Conservation (phyloP, 2,113 vertebrate genomes). For the Lycaon pictus region DNA sequence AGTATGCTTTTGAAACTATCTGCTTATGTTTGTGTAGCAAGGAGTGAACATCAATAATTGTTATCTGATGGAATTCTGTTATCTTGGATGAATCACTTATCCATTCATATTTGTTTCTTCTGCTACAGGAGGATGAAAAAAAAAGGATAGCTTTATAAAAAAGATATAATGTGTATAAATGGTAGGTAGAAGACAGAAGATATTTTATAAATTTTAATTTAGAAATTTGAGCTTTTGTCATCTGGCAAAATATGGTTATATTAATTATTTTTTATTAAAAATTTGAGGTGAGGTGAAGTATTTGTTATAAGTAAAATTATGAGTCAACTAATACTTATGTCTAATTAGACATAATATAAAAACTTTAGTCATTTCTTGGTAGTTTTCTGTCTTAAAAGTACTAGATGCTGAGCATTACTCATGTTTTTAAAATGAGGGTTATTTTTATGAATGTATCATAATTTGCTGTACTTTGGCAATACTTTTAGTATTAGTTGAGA, state of each 20-base stretch:
- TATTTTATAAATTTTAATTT: slow-evolving; percentile 37
- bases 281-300: neutral
- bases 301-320: slow-evolving; percentile 55
- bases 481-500: neutral
- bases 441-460: slow-evolving; percentile 29
- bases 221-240: slow-evolving; percentile 38
- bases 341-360: neutral
- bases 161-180: slow-evolving; percentile 21
- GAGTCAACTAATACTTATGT: neutral
- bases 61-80: neutral
- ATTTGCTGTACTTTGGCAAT: neutral
- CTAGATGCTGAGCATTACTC: neutral
- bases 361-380: slow-evolving; percentile 42
- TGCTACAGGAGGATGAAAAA: neutral
- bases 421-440: neutral
- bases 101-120: slow-evolving; percentile 4
- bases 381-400: slow-evolving; percentile 39
- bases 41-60: neutral
- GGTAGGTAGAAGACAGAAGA: neutral
- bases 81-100: neutral
- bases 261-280: neutral
- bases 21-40: neutral
- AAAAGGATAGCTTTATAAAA: neutral
- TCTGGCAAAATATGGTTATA: slow-evolving; percentile 12
- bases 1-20: neutral